Conservation (phyloP, 2,113 vertebrate species). For the Camelus bactrianus region DNA sequence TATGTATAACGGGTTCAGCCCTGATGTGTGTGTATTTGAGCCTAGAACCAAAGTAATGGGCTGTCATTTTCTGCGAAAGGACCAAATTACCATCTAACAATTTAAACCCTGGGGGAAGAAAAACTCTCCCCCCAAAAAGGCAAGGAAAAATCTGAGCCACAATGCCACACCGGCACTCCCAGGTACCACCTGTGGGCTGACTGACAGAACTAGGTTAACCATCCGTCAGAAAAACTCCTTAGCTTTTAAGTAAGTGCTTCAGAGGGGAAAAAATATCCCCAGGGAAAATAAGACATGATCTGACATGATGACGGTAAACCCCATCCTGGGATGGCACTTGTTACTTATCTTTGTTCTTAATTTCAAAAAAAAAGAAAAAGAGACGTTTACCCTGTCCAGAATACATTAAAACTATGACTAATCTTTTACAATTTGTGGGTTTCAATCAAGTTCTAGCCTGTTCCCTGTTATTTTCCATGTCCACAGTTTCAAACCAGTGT, state of each 20-base stretch:
- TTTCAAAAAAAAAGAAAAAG: not conserved
- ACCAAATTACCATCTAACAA: not conserved
- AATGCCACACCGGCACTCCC: not conserved
- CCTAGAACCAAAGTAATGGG: not conserved
- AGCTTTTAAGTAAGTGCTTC: not conserved
- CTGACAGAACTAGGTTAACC: not conserved
- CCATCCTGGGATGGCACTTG: not conserved
- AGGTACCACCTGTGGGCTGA: not conserved
- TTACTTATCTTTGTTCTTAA: not conserved
- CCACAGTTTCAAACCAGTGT: not conserved
- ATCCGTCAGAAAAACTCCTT: not conserved
- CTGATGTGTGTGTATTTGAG: not conserved
- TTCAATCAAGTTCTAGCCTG: not conserved
- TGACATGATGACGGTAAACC: not conserved
- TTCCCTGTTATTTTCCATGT: not conserved
- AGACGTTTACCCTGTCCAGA: not conserved
- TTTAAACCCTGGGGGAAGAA: not conserved
- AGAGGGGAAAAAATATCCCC: not conserved
- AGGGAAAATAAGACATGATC: not conserved
- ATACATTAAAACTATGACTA: not conserved
- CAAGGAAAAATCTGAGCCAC: not conserved
- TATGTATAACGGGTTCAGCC: not conserved
- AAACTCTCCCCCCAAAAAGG: not conserved
- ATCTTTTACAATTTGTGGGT: not conserved
- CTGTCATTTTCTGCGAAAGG: slow-evolving; percentile 41